These are phyloP conservation scores for Eupithecia insigniata DNA, from an alignment of 2,888 invertebrate species.

Conservation along the genomic window DNA sequence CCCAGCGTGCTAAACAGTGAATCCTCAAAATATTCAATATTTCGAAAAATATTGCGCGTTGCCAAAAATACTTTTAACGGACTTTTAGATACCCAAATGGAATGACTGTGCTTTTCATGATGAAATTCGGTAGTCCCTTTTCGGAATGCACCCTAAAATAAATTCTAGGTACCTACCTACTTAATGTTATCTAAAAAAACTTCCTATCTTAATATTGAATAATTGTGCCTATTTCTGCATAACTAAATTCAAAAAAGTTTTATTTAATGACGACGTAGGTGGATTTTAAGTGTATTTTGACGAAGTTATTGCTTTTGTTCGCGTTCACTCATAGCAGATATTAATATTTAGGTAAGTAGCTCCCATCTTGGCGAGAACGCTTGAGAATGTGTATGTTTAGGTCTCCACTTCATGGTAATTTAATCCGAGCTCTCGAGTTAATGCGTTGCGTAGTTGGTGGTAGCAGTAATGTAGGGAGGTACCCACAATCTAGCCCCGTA, in stretches of 20 bases:
- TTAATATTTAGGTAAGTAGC: not conserved
- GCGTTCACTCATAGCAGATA: not conserved
- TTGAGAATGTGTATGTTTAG: constrained; percentile 14
- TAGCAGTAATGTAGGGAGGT: not conserved
- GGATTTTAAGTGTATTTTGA: not conserved
- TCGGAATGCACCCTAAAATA: no score
- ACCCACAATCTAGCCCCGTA: constrained; percentile 3
- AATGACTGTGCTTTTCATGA: no score
- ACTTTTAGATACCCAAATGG: no score
- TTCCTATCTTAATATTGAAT: no score
- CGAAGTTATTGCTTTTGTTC: not conserved
- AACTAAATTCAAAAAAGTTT: not conserved
- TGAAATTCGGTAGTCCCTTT: no score
- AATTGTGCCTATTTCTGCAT: not conserved
- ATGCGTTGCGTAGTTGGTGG: constrained; percentile 14
- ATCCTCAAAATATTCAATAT: no score
- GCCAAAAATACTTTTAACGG: no score
- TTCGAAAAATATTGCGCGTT: no score
- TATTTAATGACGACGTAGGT: not conserved
- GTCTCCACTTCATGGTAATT: constrained; percentile 26
- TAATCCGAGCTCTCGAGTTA: constrained; percentile 25
- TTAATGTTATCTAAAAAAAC: no score
- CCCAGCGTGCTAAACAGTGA: no score
- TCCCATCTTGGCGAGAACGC: not conserved
- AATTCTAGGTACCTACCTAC: no score